Evolutionary conservation across 2,113 vertebrate species (phyloP).

Genomic region (Bungarus multicinctus): DNA sequence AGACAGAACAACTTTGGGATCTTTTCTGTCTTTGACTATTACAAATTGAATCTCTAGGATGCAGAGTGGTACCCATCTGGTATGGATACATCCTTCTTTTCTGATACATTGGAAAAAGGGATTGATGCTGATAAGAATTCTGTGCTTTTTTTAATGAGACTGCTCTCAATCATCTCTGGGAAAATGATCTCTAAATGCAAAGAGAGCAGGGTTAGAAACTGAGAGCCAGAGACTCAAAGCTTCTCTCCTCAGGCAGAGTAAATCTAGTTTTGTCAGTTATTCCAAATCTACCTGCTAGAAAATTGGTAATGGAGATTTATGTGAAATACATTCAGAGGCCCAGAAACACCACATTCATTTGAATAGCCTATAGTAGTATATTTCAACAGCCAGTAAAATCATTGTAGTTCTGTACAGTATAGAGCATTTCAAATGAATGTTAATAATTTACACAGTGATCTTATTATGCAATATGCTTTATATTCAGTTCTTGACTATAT

Average conservation of each 20-base stretch:
- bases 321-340: neutral
- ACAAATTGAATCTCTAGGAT: neutral
- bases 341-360: neutral
- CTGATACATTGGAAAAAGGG: neutral
- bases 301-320: neutral
- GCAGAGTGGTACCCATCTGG: neutral
- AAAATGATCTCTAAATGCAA: neutral
- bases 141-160: neutral
- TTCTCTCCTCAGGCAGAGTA: neutral
- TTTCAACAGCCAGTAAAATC: neutral
- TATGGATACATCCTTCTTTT: neutral
- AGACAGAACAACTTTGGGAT: neutral
- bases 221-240: neutral
- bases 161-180: neutral
- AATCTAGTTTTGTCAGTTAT: neutral
- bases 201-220: neutral
- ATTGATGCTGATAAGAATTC: neutral
- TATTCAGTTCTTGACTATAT: neutral
- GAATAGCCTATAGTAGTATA: neutral
- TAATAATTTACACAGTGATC: neutral
- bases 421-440: neutral
- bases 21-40: neutral
- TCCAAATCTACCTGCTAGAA: neutral
- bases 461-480: neutral
- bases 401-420: neutral